A percentile compares a stretch with the other conserved stretches of the same genome.
Evolutionary conservation across 2,797 vertebrate genomes (phyloP).

Genomic region (Brachyrhaphis roseni): DNA sequence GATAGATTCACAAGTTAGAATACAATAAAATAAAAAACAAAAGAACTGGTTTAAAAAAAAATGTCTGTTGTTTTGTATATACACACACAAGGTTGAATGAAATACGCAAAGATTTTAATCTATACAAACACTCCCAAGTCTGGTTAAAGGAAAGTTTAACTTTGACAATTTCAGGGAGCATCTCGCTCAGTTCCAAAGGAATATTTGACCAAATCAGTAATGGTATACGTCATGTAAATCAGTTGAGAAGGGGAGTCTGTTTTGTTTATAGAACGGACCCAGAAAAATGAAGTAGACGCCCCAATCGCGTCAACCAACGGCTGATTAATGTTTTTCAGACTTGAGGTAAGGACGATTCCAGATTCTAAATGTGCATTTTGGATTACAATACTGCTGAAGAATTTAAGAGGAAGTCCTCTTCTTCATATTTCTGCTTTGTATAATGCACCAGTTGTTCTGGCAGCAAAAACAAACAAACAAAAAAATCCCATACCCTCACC

Average conservation of each 20-base stretch:
- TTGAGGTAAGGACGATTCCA: background rate
- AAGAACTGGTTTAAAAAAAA: background rate
- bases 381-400: background rate
- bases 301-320: too few species aligned
- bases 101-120: background rate
- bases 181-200: background rate
- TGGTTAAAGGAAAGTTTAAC: background rate
- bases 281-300: background rate
- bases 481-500: background rate
- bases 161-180: background rate
- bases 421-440: background rate
- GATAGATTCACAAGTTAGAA: too few species aligned
- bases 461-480: background rate
- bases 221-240: background rate
- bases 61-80: background rate
- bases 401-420: background rate
- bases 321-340: background rate
- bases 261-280: background rate
- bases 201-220: background rate
- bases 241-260: background rate
- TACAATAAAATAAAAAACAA: too few species aligned
- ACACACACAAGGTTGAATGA: background rate
- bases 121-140: background rate
- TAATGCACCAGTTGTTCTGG: background rate
- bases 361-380: background rate